A percentile compares a stretch with the other conserved stretches of the same genome.
These are phyloP conservation scores for Amphiprion ocellaris DNA, from an alignment of 2,113 vertebrate genomes.

Conservation along the genomic window DNA sequence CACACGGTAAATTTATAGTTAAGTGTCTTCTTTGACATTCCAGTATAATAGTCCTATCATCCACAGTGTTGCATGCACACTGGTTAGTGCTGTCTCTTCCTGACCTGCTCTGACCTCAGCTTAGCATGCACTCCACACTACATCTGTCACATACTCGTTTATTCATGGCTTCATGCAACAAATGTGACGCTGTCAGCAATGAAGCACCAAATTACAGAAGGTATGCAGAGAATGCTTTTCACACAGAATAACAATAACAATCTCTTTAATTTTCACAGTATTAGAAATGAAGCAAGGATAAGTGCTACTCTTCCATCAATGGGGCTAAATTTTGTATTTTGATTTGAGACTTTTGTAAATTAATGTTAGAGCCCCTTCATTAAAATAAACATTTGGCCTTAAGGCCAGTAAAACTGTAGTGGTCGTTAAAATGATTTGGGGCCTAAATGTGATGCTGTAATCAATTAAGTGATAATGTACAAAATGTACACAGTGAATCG, in stretches of 20 bases:
- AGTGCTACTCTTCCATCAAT: no score
- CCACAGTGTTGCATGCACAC: neutral
- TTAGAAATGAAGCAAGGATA: conserved; percentile 1
- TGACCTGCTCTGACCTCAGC: conserved; percentile 46
- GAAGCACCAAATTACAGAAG: conserved; percentile 23
- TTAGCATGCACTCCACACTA: conserved; percentile 13
- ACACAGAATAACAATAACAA: conserved; percentile 5
- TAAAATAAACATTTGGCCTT: no score
- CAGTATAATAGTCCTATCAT: neutral
- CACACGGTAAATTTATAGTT: conserved; percentile 2
- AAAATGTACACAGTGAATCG: conserved; percentile 11
- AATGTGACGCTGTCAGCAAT: conserved; percentile 48
- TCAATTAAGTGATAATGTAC: conserved; percentile 25
- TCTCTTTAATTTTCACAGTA: conserved; percentile 23
- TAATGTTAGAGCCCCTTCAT: no score
- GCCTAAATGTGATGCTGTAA: neutral
- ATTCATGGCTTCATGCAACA: conserved; percentile 51
- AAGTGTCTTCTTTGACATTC: conserved; percentile 15
- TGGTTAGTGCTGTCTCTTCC: neutral
- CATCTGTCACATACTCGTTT: conserved; percentile 51
- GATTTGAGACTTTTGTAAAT: no score
- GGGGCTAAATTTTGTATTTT: neutral
- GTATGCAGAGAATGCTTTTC: conserved; percentile 47
- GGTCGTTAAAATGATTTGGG: neutral
- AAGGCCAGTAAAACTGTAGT: no score